These are phyloP conservation scores for Eupithecia vulgata DNA, from an alignment of 2,888 invertebrate genomes.

Conservation along the genomic window DNA sequence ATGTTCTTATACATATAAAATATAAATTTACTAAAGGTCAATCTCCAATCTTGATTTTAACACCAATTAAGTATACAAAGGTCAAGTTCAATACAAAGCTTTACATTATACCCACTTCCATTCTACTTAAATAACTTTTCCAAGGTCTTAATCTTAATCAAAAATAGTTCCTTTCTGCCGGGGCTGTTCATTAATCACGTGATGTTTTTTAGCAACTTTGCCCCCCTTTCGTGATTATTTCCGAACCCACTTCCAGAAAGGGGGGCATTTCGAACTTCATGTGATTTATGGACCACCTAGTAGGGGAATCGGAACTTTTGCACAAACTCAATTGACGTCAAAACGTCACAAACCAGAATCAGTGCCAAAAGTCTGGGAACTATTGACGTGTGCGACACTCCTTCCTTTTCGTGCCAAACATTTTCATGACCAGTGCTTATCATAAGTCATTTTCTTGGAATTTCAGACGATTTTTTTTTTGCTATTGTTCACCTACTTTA, in stretches of 20 bases:
- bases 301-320: neutral
- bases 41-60: neutral
- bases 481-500: neutral
- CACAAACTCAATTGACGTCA: neutral
- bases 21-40: neutral
- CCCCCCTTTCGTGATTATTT: too few species aligned
- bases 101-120: neutral
- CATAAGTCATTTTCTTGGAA: neutral
- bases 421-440: neutral
- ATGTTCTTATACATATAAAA: neutral
- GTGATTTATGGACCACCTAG: too few species aligned
- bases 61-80: neutral
- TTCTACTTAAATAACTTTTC: neutral
- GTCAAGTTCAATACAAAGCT: neutral
- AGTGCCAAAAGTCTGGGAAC: slow-evolving; percentile 34
- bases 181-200: neutral
- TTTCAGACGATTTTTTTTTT: neutral
- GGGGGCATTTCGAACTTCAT: too few species aligned
- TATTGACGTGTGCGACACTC: slow-evolving; percentile 53
- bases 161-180: neutral
- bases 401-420: slow-evolving; percentile 50
- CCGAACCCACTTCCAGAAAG: too few species aligned
- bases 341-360: neutral
- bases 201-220: too few species aligned
- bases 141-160: neutral